Conservation (phyloP, 2,888 invertebrate genomes). For the Cacoxenus indagator region DNA sequence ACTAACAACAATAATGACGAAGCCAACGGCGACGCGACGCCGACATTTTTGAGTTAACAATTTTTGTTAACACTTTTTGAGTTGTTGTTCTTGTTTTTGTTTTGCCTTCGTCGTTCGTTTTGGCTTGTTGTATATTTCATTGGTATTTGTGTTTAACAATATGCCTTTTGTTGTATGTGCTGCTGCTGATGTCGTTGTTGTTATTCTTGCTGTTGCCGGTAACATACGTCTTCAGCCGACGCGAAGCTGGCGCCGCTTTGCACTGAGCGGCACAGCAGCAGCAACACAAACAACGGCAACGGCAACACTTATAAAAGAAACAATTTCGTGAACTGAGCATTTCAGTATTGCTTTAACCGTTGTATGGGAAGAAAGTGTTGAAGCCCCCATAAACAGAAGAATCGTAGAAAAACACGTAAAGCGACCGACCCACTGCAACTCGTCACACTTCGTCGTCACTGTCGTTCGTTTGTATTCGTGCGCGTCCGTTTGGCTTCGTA, state of each 20-base stretch:
- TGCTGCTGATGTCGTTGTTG: conserved; percentile 33
- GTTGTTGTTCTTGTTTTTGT: conserved; percentile 6
- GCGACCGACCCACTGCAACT: not conserved
- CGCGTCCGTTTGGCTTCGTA: not conserved
- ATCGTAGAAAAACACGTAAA: not conserved
- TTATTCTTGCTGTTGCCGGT: conserved; percentile 9
- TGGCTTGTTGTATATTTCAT: conserved; percentile 20
- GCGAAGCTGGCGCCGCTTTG: conserved; percentile 12
- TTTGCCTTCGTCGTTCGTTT: not conserved
- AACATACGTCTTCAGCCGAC: conserved; percentile 21
- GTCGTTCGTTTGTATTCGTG: not conserved
- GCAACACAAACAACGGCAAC: conserved; percentile 6
- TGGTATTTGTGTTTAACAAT: conserved; percentile 44
- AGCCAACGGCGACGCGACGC: not conserved
- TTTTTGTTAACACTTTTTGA: conserved; percentile 1
- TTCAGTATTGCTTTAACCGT: conserved; percentile 64
- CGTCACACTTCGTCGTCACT: not conserved
- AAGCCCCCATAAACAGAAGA: not conserved
- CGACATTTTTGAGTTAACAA: conserved; percentile 21
- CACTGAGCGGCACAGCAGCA: conserved; percentile 10
- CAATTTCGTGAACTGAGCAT: conserved; percentile 56
- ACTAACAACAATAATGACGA: not conserved
- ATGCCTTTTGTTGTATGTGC: conserved; percentile 28
- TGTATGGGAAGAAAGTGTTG: conserved; percentile 51
- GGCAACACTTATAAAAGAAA: conserved; percentile 60